Conservation (phyloP, 2,113 vertebrate genomes). For the Pholis gunnellus region DNA sequence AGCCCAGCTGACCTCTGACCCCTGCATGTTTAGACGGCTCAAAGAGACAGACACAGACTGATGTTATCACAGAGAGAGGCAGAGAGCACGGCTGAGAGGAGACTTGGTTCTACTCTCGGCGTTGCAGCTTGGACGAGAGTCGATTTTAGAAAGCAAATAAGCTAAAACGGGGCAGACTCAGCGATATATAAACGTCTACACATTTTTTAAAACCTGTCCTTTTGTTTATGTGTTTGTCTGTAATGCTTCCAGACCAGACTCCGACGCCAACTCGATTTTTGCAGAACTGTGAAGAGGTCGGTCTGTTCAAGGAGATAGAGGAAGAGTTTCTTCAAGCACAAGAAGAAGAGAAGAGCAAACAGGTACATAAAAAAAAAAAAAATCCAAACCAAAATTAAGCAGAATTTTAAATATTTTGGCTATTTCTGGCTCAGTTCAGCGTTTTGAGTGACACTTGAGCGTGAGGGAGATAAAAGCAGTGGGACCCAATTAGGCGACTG, state of each 20-base stretch:
- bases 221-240: slow-evolving; percentile 18
- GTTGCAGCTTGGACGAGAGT: background rate
- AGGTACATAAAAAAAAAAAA: slow-evolving; percentile 79
- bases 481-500: slow-evolving; percentile 84
- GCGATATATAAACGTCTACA: background rate
- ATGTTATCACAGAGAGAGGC: slow-evolving; percentile 66
- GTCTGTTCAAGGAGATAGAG: slow-evolving; percentile 96
- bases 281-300: slow-evolving; percentile 98
- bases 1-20: slow-evolving; percentile 68
- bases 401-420: background rate
- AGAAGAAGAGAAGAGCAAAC: slow-evolving; percentile 93
- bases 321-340: slow-evolving; percentile 95
- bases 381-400: background rate
- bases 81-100: slow-evolving; percentile 29
- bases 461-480: slow-evolving; percentile 89
- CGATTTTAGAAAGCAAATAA: slow-evolving; percentile 28
- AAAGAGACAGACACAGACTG: slow-evolving; percentile 68
- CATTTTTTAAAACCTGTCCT: background rate
- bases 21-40: slow-evolving; percentile 66
- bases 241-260: slow-evolving; percentile 91
- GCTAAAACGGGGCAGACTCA: background rate
- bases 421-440: background rate
- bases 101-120: slow-evolving; percentile 23
- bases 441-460: slow-evolving; percentile 58
- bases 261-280: slow-evolving; percentile 96